phyloP scores from a whole-genome alignment of 1,140 invertebrate genomes.

The Bicyclus anynana region DNA sequence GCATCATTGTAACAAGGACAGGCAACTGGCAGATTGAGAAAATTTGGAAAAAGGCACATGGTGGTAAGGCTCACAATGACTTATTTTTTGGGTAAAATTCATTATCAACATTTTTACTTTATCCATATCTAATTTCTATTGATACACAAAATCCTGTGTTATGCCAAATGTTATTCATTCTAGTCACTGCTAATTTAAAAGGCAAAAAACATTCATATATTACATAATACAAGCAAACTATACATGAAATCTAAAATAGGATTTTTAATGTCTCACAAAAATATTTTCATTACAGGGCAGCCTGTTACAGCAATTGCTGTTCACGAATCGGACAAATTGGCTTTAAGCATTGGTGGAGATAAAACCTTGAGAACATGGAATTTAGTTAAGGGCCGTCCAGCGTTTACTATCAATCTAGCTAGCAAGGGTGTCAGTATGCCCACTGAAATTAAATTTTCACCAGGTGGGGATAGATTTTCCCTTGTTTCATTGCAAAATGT shows the following conservation, averaged over 20 bases:
- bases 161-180: neutral
- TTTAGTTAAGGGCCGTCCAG: slow-evolving; percentile 91
- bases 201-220: too few species aligned
- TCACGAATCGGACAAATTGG: slow-evolving; percentile 93
- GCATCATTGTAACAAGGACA: slow-evolving; percentile 87
- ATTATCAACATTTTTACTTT: too few species aligned
- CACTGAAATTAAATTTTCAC: slow-evolving; percentile 81
- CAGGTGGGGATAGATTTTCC: slow-evolving; percentile 84
- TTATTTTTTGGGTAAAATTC: too few species aligned
- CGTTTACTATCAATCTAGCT: slow-evolving; percentile 91
- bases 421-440: slow-evolving; percentile 79
- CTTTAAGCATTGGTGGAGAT: slow-evolving; percentile 91
- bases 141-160: too few species aligned
- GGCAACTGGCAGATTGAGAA: slow-evolving; percentile 92
- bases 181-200: too few species aligned
- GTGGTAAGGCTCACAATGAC: slow-evolving; percentile 58
- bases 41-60: slow-evolving; percentile 85
- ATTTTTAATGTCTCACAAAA: too few species aligned
- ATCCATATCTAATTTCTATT: neutral
- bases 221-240: neutral
- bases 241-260: too few species aligned
- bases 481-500: slow-evolving; percentile 83
- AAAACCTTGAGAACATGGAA: slow-evolving; percentile 94
- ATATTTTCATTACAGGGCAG: slow-evolving; percentile 71
- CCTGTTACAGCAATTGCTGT: slow-evolving; percentile 84